Base-by-base conservation (phyloP, 2,113 vertebrate species). In the Cynocephalus volans region DNA sequence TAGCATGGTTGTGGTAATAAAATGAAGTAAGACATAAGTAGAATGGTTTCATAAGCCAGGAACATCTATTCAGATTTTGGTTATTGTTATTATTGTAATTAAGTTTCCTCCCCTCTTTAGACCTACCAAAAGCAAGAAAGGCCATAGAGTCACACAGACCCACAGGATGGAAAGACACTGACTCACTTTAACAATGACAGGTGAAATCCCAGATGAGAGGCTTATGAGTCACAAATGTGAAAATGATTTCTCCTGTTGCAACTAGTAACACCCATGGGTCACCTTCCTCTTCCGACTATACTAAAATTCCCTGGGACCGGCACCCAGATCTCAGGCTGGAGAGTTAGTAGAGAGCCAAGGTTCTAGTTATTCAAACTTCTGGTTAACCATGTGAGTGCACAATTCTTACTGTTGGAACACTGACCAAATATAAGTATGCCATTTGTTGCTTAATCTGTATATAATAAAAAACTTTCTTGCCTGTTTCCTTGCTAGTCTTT, bases 151-250 rank as follows among this genome's bases (percentile, higher is more conserved):
- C 41, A 65, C 45, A 75, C 12, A 62, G 13, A 56, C 33, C 33
- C 19, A 93, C 9, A 28, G 3, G 24, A 60, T 23, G 24, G 70
- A 90, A 95, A 65, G 23, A 50, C 18, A 84, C n/a, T 84, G 15
- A 80, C 69, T 95, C 88, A 80, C 90, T 79, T 93, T 58, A 75
- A 84, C 45, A 79, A 62, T 52, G 65, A 67, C 54, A 88, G 36
- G n/a, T n/a, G n/a, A n/a, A n/a, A n/a, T 41, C 62, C 36, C 48
- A 92, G 31, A 65, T 48, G 15, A 95, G 54, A 88, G 10, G 31
- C 28, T 54, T 56, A 41, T 94, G 89, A 95, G 45, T 97, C 82
- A 97, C 62, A 93, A 65, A n/a, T 19, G 5, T 91, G 72, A 77
- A 90, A 48, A 90, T 69, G 11, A 88, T 41, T 62, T 88, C 54